These are phyloP conservation scores for Hozukius guyotensis DNA, from an alignment of 2,797 vertebrate species.

Conservation along the genomic window DNA sequence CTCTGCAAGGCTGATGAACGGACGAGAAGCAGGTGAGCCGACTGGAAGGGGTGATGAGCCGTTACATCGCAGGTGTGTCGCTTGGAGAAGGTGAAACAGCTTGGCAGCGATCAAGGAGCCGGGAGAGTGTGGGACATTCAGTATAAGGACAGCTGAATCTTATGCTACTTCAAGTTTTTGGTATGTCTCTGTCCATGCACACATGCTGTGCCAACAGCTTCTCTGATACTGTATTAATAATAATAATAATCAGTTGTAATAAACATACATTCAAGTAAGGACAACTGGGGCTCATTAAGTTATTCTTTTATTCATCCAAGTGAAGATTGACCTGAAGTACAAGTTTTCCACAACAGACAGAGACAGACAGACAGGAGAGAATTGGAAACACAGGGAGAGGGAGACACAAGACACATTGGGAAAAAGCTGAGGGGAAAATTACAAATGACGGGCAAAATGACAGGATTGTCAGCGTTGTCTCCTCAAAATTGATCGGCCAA, in stretches of 20 bases:
- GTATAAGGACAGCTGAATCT: too few relatives aligned
- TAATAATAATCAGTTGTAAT: too few relatives aligned
- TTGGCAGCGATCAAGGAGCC: not conserved
- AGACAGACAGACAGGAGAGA: not conserved
- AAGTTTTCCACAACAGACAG: not conserved
- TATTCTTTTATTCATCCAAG: not conserved
- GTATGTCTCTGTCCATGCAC: too few relatives aligned
- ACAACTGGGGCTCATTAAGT: too few relatives aligned
- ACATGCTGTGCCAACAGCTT: too few relatives aligned
- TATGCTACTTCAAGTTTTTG: too few relatives aligned
- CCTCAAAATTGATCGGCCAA: conserved; percentile 3
- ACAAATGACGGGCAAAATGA: not conserved
- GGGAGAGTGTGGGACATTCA: too few relatives aligned
- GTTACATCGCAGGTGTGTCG: not conserved
- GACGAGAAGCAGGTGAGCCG: not conserved
- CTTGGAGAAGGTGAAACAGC: not conserved
- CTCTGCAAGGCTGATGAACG: not conserved
- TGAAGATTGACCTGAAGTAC: not conserved
- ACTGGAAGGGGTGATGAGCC: not conserved
- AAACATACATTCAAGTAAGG: too few relatives aligned
- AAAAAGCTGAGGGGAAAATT: not conserved
- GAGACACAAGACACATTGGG: not conserved
- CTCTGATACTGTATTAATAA: too few relatives aligned
- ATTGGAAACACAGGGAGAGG: not conserved
- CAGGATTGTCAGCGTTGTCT: not conserved